A percentile compares a stretch with the other conserved stretches of the same genome.
Evolutionary conservation across 2,113 vertebrate species (phyloP).

Genomic region (Pluvianellus socialis): DNA sequence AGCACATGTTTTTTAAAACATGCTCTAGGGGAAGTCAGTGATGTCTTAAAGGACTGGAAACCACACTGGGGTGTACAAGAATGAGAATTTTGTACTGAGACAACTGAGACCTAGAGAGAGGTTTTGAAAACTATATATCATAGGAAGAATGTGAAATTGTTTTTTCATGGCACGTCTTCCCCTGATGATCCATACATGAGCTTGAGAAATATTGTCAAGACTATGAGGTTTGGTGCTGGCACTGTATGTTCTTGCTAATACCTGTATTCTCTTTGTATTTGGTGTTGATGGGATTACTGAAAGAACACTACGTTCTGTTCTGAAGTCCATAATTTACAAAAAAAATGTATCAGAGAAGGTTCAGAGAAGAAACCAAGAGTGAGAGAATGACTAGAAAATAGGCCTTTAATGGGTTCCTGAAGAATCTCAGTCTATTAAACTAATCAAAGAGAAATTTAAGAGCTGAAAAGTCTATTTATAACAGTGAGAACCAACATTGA

Average conservation of each 20-base stretch:
- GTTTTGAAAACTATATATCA: neutral
- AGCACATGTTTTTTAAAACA: neutral
- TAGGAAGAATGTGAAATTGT: accelerated
- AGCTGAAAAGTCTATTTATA: neutral
- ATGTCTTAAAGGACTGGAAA: neutral
- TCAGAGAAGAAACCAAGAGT: neutral
- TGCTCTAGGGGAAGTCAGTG: neutral
- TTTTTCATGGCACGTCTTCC: neutral
- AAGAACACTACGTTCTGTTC: neutral
- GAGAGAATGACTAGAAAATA: neutral
- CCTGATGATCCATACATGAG: neutral
- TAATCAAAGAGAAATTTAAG: neutral
- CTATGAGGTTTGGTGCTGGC: neutral
- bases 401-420: neutral
- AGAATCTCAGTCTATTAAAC: neutral
- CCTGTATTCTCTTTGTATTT: neutral
- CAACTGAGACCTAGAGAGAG: neutral
- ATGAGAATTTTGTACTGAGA: neutral
- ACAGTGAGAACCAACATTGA: neutral
- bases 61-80: neutral
- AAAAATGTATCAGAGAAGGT: neutral
- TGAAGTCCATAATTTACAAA: neutral
- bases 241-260: neutral
- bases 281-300: neutral
- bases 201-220: neutral